Evolutionary conservation across 2,888 invertebrate genomes (phyloP).

Genomic region (Gymnoscelis rufifasciata): DNA sequence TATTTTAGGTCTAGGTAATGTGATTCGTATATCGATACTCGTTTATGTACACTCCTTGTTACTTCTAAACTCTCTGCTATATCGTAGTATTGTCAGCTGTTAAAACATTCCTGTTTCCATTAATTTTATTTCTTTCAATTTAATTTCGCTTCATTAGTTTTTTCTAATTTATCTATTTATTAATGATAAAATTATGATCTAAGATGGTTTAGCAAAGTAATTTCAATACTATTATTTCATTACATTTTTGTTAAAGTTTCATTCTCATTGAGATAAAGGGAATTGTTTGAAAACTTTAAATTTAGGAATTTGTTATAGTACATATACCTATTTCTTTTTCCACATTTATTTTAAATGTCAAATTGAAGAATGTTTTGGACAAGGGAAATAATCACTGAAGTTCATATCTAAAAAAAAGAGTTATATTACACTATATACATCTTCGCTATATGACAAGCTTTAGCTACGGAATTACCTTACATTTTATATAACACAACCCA

Average conservation of each 20-base stretch:
- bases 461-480: conserved; percentile 65
- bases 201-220: conserved; percentile 29
- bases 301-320: not conserved
- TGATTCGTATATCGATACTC: conserved; percentile 72
- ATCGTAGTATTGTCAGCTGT: conserved; percentile 77
- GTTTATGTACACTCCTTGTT: conserved; percentile 44
- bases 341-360: no score
- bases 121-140: conserved; percentile 46
- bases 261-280: no score
- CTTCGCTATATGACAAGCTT: conserved; percentile 65
- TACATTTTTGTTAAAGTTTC: no score
- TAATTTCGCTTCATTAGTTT: conserved; percentile 36
- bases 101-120: conserved; percentile 64
- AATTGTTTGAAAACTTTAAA: not conserved
- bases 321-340: no score
- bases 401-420: conserved; percentile 13
- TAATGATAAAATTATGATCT: conserved; percentile 26
- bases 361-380: not conserved
- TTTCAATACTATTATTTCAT: not conserved
- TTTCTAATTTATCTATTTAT: conserved; percentile 39
- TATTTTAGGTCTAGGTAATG: conserved; percentile 60
- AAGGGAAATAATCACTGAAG: conserved; percentile 20
- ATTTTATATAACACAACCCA: conserved; percentile 77
- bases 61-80: conserved; percentile 61
- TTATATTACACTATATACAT: conserved; percentile 72